Evolutionary conservation across 2,888 invertebrate species (phyloP).

Genomic region (Ypsolopha sequella): DNA sequence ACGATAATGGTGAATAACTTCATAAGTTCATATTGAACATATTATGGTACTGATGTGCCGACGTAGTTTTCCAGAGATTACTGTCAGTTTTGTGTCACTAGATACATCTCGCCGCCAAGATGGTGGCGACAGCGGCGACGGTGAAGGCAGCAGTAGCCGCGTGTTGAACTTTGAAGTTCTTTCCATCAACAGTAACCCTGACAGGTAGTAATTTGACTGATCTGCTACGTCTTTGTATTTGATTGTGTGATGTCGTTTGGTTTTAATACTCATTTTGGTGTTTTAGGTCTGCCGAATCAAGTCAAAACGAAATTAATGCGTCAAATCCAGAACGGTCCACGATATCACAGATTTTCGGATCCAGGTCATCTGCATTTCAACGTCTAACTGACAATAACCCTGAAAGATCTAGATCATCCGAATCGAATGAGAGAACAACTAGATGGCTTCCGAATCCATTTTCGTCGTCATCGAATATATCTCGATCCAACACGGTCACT

Average conservation of each 20-base stretch:
- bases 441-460: constrained; percentile 54
- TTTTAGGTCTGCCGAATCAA: constrained; percentile 4
- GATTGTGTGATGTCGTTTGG: too few species aligned
- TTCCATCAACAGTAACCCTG: constrained; percentile 37
- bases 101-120: constrained; percentile 31
- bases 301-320: neutral
- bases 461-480: constrained; percentile 30
- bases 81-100: constrained; percentile 9
- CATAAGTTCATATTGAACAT: neutral
- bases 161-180: constrained; percentile 46
- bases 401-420: constrained; percentile 15
- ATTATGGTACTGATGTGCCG: too few species aligned
- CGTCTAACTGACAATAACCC: constrained; percentile 32
- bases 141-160: constrained; percentile 27
- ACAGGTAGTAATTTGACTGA: constrained; percentile 22
- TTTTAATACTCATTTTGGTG: too few species aligned
- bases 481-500: constrained; percentile 23
- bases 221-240: too few species aligned
- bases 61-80: neutral
- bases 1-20: neutral
- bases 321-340: neutral
- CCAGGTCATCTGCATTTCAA: constrained; percentile 53
- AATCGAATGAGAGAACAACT: constrained; percentile 35
- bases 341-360: constrained; percentile 18
- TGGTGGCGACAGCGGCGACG: constrained; percentile 26